phyloP scores from a whole-genome alignment of 2,888 invertebrate species.

The Drosophila recens region DNA sequence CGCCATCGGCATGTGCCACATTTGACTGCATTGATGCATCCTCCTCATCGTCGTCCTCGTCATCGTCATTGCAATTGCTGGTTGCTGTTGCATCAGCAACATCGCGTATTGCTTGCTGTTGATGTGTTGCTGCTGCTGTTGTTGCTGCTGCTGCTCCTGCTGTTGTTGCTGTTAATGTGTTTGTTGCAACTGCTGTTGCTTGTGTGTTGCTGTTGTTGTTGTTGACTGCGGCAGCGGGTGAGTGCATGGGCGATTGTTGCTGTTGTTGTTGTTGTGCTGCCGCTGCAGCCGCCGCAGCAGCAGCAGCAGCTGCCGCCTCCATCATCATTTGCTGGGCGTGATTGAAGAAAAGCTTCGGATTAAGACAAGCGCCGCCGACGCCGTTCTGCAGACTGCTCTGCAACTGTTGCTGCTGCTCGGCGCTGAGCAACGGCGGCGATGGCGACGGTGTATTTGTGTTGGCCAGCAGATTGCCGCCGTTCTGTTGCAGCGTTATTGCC shows the following conservation, averaged over 20 bases:
- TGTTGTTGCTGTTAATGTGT: conserved; percentile 29
- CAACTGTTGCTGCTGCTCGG: conserved; percentile 80
- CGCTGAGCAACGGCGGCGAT: conserved; percentile 81
- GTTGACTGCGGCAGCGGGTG: conserved; percentile 62
- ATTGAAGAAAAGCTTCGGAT: conserved; percentile 84
- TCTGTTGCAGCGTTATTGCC: conserved; percentile 84
- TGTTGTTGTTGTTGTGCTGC: conserved; percentile 73
- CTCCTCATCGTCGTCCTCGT: conserved; percentile 69
- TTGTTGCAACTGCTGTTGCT: conserved; percentile 41
- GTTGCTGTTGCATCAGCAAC: conserved; percentile 34
- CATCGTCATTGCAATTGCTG: conserved; percentile 49
- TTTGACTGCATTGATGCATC: conserved; percentile 73
- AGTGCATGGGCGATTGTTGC: conserved; percentile 81
- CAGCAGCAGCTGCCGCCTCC: conserved; percentile 83
- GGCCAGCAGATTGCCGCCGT: conserved; percentile 84
- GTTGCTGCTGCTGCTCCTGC: conserved; percentile 23
- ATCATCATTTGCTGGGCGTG: conserved; percentile 85
- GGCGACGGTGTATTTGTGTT: conserved; percentile 83
- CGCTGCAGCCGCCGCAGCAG: conserved; percentile 78
- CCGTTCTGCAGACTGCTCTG: conserved; percentile 70
- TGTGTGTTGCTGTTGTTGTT: conserved; percentile 13
- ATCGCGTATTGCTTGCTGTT: conserved; percentile 35
- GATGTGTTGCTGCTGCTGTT: conserved; percentile 30
- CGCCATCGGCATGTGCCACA: conserved; percentile 58
- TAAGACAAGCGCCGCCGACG: conserved; percentile 81